phyloP scores from a whole-genome alignment of 2,797 vertebrate species.

The Phoxinus dragarum region DNA sequence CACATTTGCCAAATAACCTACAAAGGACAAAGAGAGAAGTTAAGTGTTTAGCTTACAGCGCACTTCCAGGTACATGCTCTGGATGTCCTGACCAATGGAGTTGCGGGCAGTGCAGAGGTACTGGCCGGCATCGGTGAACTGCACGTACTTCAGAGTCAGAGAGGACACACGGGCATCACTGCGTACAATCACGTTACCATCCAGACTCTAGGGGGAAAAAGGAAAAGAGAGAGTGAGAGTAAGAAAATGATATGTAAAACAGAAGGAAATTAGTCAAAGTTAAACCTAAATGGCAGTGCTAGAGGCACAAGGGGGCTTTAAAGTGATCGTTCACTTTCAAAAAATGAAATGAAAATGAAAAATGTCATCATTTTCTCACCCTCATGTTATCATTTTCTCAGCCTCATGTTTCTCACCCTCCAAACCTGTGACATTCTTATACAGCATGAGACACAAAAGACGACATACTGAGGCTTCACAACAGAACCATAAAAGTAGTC shows the following conservation, averaged over 20 bases:
- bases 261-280: background rate
- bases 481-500: background rate
- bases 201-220: conserved; percentile 81
- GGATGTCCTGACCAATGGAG: conserved; percentile 92
- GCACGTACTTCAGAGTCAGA: conserved; percentile 92
- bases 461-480: background rate
- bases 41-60: conserved; percentile 85
- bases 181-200: conserved; percentile 88
- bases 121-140: conserved; percentile 93
- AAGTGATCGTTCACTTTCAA: background rate
- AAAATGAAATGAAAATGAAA: background rate
- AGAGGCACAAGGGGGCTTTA: conserved; percentile 1
- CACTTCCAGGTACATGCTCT: conserved; percentile 93
- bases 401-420: background rate
- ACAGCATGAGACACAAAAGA: background rate
- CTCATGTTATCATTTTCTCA: background rate
- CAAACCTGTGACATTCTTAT: background rate
- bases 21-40: conserved; percentile 21
- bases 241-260: conserved; percentile 14
- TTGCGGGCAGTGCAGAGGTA: conserved; percentile 94
- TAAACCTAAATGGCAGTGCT: conserved; percentile 10
- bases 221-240: conserved; percentile 38
- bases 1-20: background rate
- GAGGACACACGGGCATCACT: conserved; percentile 94
- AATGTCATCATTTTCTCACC: background rate